These are phyloP conservation scores for Ictalurus furcatus DNA, from an alignment of 2,113 vertebrate genomes.

Conservation along the genomic window DNA sequence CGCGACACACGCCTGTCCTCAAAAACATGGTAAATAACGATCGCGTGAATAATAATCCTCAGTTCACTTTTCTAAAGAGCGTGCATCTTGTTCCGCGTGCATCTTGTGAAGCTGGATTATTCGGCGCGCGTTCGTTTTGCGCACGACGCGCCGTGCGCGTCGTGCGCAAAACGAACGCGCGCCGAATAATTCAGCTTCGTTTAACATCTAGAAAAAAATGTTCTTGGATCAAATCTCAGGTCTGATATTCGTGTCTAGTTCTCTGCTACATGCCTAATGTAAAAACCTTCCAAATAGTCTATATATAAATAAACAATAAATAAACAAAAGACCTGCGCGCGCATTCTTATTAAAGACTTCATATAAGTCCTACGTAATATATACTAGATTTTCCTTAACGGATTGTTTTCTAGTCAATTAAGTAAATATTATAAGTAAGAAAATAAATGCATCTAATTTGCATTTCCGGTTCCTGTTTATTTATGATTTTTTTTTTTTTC, in stretches of 20 bases:
- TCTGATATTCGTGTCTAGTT: background rate
- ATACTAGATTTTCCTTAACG: too few relatives aligned
- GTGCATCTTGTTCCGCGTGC: background rate
- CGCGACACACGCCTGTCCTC: slow-evolving; percentile 61
- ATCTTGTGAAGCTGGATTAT: too few relatives aligned
- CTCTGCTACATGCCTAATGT: background rate
- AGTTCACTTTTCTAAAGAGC: background rate
- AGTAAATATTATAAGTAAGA: too few relatives aligned
- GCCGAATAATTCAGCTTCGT: background rate
- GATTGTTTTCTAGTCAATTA: too few relatives aligned
- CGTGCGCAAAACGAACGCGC: too few relatives aligned
- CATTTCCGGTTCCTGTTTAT: background rate
- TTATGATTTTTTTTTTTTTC: background rate
- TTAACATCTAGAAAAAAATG: background rate
- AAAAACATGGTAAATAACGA: slow-evolving; percentile 74
- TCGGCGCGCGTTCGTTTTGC: too few relatives aligned
- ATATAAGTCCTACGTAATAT: too few relatives aligned
- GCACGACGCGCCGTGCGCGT: background rate
- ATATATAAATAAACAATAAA: background rate
- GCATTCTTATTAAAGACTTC: background rate
- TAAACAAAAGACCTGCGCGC: background rate
- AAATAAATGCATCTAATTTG: too few relatives aligned
- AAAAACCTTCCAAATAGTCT: background rate
- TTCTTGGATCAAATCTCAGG: background rate
- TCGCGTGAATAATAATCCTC: background rate